phyloP scores from a whole-genome alignment of 2,113 vertebrate species.

The Hemiscyllium ocellatum region DNA sequence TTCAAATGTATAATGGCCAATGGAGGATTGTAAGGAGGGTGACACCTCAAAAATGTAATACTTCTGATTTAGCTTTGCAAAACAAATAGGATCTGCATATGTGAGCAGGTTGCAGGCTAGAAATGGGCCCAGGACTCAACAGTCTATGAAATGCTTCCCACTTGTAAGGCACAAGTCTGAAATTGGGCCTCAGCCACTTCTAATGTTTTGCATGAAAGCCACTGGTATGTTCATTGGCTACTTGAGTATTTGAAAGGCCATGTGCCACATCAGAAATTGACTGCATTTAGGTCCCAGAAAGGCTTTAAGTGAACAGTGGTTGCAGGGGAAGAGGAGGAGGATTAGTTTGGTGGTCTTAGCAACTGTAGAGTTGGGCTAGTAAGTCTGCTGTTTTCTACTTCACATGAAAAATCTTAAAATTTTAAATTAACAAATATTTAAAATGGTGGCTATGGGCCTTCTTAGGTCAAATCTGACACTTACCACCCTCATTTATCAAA shows the following conservation, averaged over 20 bases:
- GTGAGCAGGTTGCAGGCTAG: neutral
- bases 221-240: too few species aligned
- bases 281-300: too few species aligned
- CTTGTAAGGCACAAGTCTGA: too few species aligned
- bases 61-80: neutral
- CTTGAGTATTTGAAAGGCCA: too few species aligned
- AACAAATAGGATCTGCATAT: neutral
- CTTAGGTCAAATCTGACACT: neutral
- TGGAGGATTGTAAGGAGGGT: neutral
- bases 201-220: too few species aligned
- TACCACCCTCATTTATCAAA: neutral
- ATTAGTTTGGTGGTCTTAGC: neutral
- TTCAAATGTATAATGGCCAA: neutral
- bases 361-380: neutral
- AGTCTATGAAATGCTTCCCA: too few species aligned
- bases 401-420: neutral
- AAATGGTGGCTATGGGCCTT: neutral
- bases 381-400: neutral
- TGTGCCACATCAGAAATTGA: too few species aligned
- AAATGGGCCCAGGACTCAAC: neutral
- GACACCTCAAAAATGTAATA: neutral
- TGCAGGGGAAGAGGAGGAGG: neutral
- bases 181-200: too few species aligned
- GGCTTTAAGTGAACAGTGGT: neutral
- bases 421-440: neutral